These are phyloP conservation scores for Cairina moschata DNA, from an alignment of 2,113 vertebrate species.

Conservation along the genomic window DNA sequence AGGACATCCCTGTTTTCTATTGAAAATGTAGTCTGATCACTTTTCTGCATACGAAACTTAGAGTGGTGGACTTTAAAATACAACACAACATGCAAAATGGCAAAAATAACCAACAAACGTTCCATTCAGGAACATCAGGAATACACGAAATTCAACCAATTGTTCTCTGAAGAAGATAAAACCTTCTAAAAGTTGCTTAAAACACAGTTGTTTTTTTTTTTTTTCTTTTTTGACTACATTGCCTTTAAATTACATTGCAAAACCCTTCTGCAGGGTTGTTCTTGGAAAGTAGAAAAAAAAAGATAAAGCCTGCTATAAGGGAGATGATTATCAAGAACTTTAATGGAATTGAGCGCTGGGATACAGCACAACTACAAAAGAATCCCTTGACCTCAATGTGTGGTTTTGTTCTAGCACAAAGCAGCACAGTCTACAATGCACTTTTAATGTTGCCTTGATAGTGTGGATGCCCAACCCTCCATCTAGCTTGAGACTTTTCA, in stretches of 20 bases:
- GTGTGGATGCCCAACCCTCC: background rate
- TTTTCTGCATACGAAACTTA: background rate
- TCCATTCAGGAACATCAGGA: background rate
- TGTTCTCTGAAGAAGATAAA: background rate
- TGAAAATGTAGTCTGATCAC: background rate
- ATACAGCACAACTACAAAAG: slow-evolving; percentile 43
- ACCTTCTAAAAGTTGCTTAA: background rate
- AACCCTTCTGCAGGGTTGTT: slow-evolving; percentile 44
- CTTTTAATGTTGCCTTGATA: slow-evolving; percentile 25
- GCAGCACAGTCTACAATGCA: background rate
- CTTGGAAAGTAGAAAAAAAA: slow-evolving; percentile 27
- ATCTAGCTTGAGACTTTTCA: background rate
- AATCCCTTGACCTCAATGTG: slow-evolving; percentile 31
- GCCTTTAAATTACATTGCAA: slow-evolving; percentile 35
- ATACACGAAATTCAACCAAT: background rate
- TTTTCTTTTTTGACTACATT: background rate
- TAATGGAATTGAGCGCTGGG: slow-evolving; percentile 13
- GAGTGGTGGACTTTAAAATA: background rate
- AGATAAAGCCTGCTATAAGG: slow-evolving; percentile 46
- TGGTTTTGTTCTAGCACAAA: slow-evolving; percentile 62
- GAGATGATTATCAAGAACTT: slow-evolving; percentile 65
- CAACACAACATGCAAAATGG: background rate
- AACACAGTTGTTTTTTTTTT: background rate
- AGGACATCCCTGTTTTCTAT: background rate
- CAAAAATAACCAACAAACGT: background rate